Conservation (phyloP, 2,113 vertebrate species). For the Phalacrocorax aristotelis region DNA sequence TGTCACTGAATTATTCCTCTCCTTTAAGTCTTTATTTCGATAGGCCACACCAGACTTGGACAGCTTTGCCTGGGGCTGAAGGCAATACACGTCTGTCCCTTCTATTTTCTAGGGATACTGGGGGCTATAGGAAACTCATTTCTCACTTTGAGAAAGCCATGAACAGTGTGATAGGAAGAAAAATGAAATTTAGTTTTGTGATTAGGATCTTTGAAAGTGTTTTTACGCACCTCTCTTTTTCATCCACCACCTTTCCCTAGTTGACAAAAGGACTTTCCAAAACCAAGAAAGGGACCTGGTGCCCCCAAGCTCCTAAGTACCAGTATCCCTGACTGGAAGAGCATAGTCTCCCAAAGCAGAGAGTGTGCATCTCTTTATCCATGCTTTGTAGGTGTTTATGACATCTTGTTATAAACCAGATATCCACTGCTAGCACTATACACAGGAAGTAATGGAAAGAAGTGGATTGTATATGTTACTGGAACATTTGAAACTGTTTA, state of each 20-base stretch:
- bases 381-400: not conserved
- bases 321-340: not conserved
- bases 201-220: not conserved
- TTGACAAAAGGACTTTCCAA: not conserved
- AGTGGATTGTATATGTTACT: not conserved
- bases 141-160: not conserved
- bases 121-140: not conserved
- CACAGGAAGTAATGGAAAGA: not conserved
- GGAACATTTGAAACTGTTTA: not conserved
- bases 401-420: not conserved
- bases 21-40: not conserved
- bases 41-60: not conserved
- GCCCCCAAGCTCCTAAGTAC: fast-evolving
- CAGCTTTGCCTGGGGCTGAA: not conserved
- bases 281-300: not conserved
- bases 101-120: not conserved
- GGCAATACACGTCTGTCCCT: not conserved
- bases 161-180: not conserved
- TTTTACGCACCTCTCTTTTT: not conserved
- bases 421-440: not conserved
- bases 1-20: not conserved
- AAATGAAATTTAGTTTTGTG: not conserved
- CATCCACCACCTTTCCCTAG: not conserved
- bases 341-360: not conserved
- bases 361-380: not conserved